Evolutionary conservation across 2,113 vertebrate genomes (phyloP), one percentile per base, ranked within the genome.

Genomic region (Beaufortia kweichowensis): DNA sequence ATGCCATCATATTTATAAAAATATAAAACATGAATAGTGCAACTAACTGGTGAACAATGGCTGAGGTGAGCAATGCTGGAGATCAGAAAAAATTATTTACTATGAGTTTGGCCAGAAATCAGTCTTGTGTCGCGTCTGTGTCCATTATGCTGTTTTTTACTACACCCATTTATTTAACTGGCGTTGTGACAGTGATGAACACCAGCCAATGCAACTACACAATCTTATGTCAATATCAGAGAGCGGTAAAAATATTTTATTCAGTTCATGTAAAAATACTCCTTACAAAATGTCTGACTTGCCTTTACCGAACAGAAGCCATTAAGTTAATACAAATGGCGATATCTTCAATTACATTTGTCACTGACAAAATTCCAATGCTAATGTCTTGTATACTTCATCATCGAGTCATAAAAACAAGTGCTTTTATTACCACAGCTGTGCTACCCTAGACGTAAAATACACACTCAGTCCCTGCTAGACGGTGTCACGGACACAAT

Each of bases 221-320:
- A 23, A 57, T 56, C 56, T 65, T 59, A 69, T 28, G 46, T 81
- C 81, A 80, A 35, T 57, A 71, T 39, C 80, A 81, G 79, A 84
- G 79, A 81, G 80, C 84, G 85, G 86, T 86, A 87, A 88, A 89
- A 71, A 89, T 86, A 85, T n/a, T 71, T 70, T 85, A 85, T 85
- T 84, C 84, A 80, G 83, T 81, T 86, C 83, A 85, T 89, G 87
- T 83, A 91, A 91, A 84, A 81, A 57, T 71, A 71, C 24, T 2
- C 48, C 9, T 85, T 88, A 86, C 56, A 90, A 88, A 87, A 86
- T 87, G 74, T 89, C 79, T 88, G 48, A 41, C 9, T 43, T 46
- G 46, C 82, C 88, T 87, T 87, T 78, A 86, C 76, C 81, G 79
- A 89, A 84, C 84, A 90, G 87, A 91, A 88, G 88, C 87, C 81